Percentiles rank a stretch among this genome's conserved stretches.
Evolutionary conservation across 1,140 invertebrate genomes (phyloP).

Genomic region (Physella acuta): DNA sequence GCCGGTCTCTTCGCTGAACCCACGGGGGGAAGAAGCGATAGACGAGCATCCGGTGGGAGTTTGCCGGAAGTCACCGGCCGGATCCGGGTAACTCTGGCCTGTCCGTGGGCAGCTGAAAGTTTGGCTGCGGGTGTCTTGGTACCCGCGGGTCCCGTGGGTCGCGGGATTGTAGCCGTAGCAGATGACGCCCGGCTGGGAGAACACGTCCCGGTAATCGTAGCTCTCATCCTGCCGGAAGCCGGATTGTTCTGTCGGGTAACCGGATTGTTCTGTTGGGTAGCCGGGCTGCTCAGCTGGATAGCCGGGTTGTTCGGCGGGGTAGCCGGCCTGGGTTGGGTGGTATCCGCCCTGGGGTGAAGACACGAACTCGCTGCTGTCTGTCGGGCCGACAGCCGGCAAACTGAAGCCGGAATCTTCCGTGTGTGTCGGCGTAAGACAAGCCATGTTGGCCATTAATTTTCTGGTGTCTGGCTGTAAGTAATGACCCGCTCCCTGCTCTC

Average conservation of each 20-base stretch:
- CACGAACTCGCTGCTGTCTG: background rate
- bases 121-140: too few species aligned
- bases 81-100: background rate
- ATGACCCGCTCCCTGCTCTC: background rate
- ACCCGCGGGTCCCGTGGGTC: too few species aligned
- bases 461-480: constrained; percentile 5
- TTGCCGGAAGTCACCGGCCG: background rate
- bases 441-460: background rate
- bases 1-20: background rate
- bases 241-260: too few species aligned
- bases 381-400: too few species aligned
- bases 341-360: background rate
- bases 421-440: too few species aligned
- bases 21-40: background rate
- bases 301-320: background rate
- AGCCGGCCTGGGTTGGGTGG: background rate
- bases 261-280: background rate
- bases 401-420: too few species aligned
- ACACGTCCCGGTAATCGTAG: too few species aligned
- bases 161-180: too few species aligned
- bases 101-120: background rate
- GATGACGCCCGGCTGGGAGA: too few species aligned
- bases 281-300: background rate
- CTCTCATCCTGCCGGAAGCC: too few species aligned
- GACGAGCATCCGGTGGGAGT: background rate